These are phyloP conservation scores for Hypomecis punctinalis DNA, from an alignment of 2,888 invertebrate genomes.

Conservation along the genomic window DNA sequence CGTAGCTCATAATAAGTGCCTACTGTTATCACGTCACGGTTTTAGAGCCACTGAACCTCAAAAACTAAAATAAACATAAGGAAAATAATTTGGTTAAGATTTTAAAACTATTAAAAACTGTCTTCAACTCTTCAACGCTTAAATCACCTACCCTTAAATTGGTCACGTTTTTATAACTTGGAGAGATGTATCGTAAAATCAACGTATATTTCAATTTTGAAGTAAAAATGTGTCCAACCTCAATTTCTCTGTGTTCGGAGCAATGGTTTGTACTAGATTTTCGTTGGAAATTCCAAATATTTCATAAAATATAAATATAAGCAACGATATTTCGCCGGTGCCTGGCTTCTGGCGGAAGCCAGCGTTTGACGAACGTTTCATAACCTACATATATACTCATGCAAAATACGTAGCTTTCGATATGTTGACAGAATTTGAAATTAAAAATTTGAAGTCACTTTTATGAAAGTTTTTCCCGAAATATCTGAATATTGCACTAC, in stretches of 20 bases:
- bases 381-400: slow-evolving; percentile 16
- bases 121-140: no score
- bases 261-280: slow-evolving; percentile 42
- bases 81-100: no score
- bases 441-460: slow-evolving; percentile 44
- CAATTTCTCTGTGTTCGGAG: slow-evolving; percentile 23
- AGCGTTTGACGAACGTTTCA: slow-evolving; percentile 55
- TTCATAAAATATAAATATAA: slow-evolving; percentile 56
- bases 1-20: no score
- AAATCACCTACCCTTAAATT: neutral
- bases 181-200: slow-evolving; percentile 11
- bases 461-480: slow-evolving; percentile 8
- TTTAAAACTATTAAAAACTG: no score
- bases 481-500: slow-evolving; percentile 10
- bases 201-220: slow-evolving; percentile 20
- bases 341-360: slow-evolving; percentile 45
- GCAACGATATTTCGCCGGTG: slow-evolving; percentile 46
- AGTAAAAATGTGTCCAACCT: slow-evolving; percentile 16
- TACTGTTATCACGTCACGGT: no score
- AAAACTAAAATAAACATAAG: no score
- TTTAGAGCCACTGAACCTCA: no score
- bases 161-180: neutral
- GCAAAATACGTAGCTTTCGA: slow-evolving; percentile 46
- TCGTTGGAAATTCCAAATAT: slow-evolving; percentile 47
- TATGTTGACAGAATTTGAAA: slow-evolving; percentile 51